Base-by-base conservation (phyloP, 2,113 vertebrate species). In the Amphiprion ocellaris region DNA sequence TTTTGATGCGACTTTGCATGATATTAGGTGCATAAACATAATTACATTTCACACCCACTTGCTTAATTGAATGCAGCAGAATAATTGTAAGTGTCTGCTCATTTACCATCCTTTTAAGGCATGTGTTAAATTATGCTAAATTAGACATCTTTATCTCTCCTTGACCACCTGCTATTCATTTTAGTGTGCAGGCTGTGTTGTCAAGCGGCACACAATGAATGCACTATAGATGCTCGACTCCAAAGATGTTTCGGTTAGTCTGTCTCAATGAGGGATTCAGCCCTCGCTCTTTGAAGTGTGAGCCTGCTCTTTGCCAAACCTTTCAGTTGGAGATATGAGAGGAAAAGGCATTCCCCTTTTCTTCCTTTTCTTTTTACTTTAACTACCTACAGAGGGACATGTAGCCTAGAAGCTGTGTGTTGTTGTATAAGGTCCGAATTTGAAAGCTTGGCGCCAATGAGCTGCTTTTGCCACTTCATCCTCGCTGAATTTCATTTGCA, bases 141-240 rank as follows among this genome's bases (percentile, higher is more conserved):
- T 78, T 59, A 52, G 50, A 72, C 1, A 1, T 68, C 59, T 87
- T 83, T 77, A 86, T 83, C 78, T 73, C 64, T 68, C 41, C 28
- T n/a, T 44, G 66, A 74, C 86, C 84, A 81, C 65, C 72, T 89
- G 78, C 70, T 77, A 65, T 82, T 86, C 44, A 60, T 56, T 70
- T 66, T 41, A 17, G 26, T 39, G 62, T 70, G 54, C 56, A 41
- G 37, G 76, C 76, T 76, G 82, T 52, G 79, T 74, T 75, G 56
- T 69, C 16, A 77, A 64, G 55, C 44, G 2, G 55, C 41, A n/a
- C 61, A 79, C 69, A 69, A 24, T 72, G 28, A 69, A 52, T 19
- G 55, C 68, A 50, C 67, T 26, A 30, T 47, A 30, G 63, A 76
- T 66, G 60, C 69, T 75, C 23, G 11, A 59, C 41, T 26, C 69